Conservation (phyloP, 1,140 invertebrate species). For the Formica selysi region DNA sequence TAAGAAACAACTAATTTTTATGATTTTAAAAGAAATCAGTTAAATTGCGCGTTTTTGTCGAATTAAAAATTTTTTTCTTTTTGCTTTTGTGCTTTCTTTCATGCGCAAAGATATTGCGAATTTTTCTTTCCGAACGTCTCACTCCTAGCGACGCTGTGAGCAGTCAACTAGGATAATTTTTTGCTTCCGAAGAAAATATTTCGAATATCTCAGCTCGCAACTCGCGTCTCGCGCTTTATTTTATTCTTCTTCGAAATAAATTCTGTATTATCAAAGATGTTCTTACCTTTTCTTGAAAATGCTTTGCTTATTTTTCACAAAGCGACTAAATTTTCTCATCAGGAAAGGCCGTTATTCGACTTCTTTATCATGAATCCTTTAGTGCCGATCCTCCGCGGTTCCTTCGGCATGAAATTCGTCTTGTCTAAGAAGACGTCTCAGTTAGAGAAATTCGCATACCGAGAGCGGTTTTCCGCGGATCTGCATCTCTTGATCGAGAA, state of each 20-base stretch:
- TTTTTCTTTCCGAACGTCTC: constrained; percentile 43
- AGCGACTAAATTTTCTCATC: neutral
- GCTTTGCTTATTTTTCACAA: constrained; percentile 12
- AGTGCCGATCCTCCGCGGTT: neutral
- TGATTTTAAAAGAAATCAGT: neutral
- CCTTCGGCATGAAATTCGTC: neutral
- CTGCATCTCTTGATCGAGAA: constrained; percentile 37
- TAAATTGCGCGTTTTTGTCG: neutral
- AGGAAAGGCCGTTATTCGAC: neutral
- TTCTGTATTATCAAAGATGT: neutral
- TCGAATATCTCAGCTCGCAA: constrained; percentile 6
- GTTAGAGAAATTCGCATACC: constrained; percentile 25
- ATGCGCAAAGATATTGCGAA: constrained; percentile 35
- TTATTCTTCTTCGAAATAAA: constrained; percentile 16
- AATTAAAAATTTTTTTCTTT: constrained; percentile 10
- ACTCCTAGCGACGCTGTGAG: constrained; percentile 3
- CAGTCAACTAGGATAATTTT: constrained; percentile 49
- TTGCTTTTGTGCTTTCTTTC: neutral
- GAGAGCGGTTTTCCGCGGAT: constrained; percentile 18
- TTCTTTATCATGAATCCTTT: constrained; percentile 7
- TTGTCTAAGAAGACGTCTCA: neutral
- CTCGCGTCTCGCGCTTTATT: neutral
- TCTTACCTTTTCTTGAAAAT: neutral
- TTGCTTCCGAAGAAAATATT: constrained; percentile 25
- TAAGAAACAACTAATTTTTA: neutral